Evolutionary conservation across 2,797 vertebrate species (phyloP).

Genomic region (Rhynchonycteris naso): DNA sequence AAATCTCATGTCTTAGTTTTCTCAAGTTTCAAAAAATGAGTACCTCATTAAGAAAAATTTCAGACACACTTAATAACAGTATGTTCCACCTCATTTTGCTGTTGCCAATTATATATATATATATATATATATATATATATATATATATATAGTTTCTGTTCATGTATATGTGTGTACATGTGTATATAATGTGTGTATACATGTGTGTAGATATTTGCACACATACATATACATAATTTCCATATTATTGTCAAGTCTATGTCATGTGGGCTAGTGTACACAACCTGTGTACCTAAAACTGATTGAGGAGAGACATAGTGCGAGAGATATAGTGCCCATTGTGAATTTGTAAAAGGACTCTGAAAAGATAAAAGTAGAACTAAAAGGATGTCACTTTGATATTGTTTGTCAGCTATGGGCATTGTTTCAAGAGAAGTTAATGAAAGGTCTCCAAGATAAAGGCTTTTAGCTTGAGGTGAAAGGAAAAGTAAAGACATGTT

Average conservation of each 20-base stretch:
- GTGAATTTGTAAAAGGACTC: neutral
- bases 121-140: neutral
- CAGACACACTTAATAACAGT: neutral
- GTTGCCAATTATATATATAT: neutral
- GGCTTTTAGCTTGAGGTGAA: neutral
- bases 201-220: neutral
- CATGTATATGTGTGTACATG: neutral
- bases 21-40: conserved; percentile 24
- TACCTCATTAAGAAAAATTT: neutral
- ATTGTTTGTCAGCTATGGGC: accelerated
- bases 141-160: neutral
- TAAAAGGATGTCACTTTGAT: neutral
- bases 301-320: neutral
- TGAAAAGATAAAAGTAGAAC: neutral
- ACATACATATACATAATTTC: neutral
- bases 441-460: neutral
- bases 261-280: neutral
- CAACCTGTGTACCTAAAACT: neutral
- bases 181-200: neutral
- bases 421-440: neutral
- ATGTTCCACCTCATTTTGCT: neutral
- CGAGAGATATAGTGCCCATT: neutral
- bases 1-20: neutral
- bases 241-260: neutral
- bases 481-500: neutral